Evolutionary conservation across 2,888 invertebrate species (phyloP), one percentile per base, ranked within the genome.

Genomic region (Euphydryas editha): DNA sequence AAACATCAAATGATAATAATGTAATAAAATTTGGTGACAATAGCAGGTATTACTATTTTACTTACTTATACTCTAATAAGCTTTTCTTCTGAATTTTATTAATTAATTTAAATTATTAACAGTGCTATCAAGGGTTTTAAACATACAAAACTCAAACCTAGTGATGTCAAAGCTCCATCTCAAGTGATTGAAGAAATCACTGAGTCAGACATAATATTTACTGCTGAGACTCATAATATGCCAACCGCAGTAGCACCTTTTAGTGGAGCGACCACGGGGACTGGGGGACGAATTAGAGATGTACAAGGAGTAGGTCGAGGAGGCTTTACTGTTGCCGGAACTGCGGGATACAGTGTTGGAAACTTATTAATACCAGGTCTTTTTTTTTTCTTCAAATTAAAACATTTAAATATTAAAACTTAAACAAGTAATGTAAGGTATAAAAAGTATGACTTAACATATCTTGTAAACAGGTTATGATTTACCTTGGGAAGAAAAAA

Each of bases 211-310:
- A 95, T 99, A 46, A 98, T 99, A 79, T 99, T 99, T 82, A 99
- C 99, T 0, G 99, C 99, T 0, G 99, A 99, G 92, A 99, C 99
- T 0, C 99, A 99, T 87, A 99, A 99, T 85, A 99, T 99, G 94
- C 98, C 98, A 0, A 99, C 98, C 0, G 98, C 98, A 0, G 98
- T 99, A 11, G 98, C 99, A 0, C 99, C 99, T 0, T 99, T 99
- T 75, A 98, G 98, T 87, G 99, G 99, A 0, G 99, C 99, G 0
- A 98, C 99, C 0, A 99, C 99, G 0, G 99, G 99, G 24, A 99
- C 99, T 0, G 99, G 99, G 0, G 99, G 99, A 0, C 94, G 99
- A 49, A 96, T 99, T 65, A 93, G 99, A 68, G 99, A 99, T 87
- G 97, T 99, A 0, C 98, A 99, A 85, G 97, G 96, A 15, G 98